phyloP scores from a whole-genome alignment of 2,797 vertebrate species.

The Myiotriccus ornatus region DNA sequence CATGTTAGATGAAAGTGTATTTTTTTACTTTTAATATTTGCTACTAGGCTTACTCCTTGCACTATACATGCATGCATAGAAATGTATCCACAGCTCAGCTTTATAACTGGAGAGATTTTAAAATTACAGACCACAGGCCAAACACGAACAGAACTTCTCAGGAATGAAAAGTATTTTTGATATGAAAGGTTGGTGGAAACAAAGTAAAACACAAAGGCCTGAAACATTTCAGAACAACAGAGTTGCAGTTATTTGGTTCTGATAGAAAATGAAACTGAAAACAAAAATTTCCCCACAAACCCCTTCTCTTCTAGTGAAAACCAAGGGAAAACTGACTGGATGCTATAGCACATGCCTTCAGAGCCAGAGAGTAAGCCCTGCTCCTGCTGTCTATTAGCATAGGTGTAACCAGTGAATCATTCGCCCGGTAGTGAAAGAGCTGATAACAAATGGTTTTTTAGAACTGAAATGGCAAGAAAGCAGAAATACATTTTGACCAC shows the following conservation, averaged over 20 bases:
- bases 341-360: not conserved
- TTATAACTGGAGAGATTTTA: not conserved
- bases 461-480: not conserved
- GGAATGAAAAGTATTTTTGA: not conserved
- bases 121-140: not conserved
- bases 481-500: not conserved
- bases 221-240: not conserved
- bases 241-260: not conserved
- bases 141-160: not conserved
- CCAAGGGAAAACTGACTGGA: not conserved
- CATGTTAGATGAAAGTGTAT: not conserved
- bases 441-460: not conserved
- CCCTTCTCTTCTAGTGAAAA: not conserved
- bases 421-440: not conserved
- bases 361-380: not conserved
- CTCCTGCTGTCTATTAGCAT: not conserved
- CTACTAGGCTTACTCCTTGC: fast-evolving
- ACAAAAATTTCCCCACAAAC: not conserved
- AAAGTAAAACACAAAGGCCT: not conserved
- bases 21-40: not conserved
- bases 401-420: not conserved
- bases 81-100: not conserved
- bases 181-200: not conserved
- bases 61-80: not conserved
- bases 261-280: not conserved